Evolutionary conservation across 2,888 invertebrate species (phyloP).

Genomic region (Mycalesis mineus): DNA sequence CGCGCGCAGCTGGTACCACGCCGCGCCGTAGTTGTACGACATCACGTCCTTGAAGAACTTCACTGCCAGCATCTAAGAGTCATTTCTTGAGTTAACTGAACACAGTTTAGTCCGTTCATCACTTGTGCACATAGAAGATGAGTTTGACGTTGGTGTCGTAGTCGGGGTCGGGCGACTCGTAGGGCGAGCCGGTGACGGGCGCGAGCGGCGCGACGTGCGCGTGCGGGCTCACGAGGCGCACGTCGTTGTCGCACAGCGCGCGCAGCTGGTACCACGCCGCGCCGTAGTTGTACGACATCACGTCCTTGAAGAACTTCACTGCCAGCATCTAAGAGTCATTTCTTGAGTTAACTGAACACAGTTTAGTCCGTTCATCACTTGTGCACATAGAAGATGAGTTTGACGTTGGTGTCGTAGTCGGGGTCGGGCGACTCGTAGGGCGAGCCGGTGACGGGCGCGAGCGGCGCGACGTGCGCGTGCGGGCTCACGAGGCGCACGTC

Average conservation of each 20-base stretch:
- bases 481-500: constrained; percentile 38
- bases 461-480: constrained; percentile 1
- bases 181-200: no score
- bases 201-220: neutral
- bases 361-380: no score
- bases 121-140: constrained; percentile 43
- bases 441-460: no score
- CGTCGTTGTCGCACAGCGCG: constrained; percentile 46
- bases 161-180: constrained; percentile 28
- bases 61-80: constrained; percentile 76
- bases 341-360: no score
- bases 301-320: constrained; percentile 70
- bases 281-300: constrained; percentile 72
- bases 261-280: constrained; percentile 56
- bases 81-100: no score
- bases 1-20: constrained; percentile 53
- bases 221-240: constrained; percentile 37
- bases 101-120: no score
- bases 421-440: no score
- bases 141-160: constrained; percentile 49
- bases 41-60: constrained; percentile 72
- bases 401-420: constrained; percentile 51
- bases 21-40: constrained; percentile 64
- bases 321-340: constrained; percentile 78
- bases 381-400: constrained; percentile 46